Base-by-base conservation (phyloP, 2,113 vertebrate species). In the Platichthys flesus region DNA sequence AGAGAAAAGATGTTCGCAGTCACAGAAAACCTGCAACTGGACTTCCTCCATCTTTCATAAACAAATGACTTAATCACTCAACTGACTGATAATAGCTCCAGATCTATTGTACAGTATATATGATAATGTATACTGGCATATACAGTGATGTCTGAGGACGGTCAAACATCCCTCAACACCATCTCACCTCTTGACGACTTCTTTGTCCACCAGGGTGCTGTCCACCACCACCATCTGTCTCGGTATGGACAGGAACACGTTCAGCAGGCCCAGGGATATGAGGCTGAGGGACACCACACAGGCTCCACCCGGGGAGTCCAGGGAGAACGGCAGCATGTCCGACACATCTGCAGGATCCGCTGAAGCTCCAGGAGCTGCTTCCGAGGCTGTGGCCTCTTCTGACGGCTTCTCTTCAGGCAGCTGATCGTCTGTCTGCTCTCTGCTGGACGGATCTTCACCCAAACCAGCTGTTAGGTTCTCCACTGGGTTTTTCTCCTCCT, bases 191-290 rank as follows among this genome's bases (percentile, higher is more conserved):
- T 96, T 96, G 4, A 95, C 95, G 2, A 95, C 94, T 61, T 97
- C 96, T 0, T 93, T 97, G 82, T 98, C 96, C 78, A 98, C 94
- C 94, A 98, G 83, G 2, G 85, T 95, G 79, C 96, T 97, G 94
- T 99, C 97, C 82, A 99, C 96, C 74, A 99, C 96, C 4, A 99
- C 95, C 0, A 99, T 97, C 93, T 97, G 96, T 78, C 97, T 96
- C 0, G 97, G 97, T 51, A 99, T 96, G 76, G 90, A 94, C 72
- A 98, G 77, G 0, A 94, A 91, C 68, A 98, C 95, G 0, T 93
- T 94, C 0, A 98, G 68, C 24, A 97, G 90, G 5, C 98, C 97
- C 81, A 99, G 88, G 28, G 95, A 94, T 84, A 98, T 93, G 0
- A 99, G 94, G 56, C 93, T 94, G 24, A 99, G 93, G 23, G 93